Evolutionary conservation across 2,113 vertebrate species (phyloP), one percentile per base, ranked within the genome.

Genomic region (Albula goreensis): DNA sequence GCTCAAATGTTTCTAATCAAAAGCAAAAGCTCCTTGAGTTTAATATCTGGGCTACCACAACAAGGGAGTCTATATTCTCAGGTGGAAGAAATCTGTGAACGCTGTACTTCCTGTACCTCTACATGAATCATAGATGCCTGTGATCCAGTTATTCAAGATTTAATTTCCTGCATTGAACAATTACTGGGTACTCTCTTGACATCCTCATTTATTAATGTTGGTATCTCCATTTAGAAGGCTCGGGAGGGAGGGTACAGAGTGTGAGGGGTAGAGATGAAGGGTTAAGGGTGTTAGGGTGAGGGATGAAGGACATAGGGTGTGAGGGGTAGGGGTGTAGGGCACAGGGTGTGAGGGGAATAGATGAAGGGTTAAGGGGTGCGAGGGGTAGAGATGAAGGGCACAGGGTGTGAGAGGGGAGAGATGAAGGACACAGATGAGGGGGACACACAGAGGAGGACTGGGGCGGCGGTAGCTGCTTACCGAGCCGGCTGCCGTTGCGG

Each of bases 401-500:
- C 17, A 41, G 77, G 7, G 56, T 12, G 56, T 15, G 56, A 56
- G 12, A 49, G 15, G 0, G 56, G 49, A 0, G 41, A 25, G 3
- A 12, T 56, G 53, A 56, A 12, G 53, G 53, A 41, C 31, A 56
- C 53, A 56, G 79, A 7, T 51, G 49, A 31, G 48, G 49, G 41
- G 41, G 53, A 56, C 7, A 41, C 31, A 41, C 31, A 41, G 31
- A 41, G 31, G 31, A 41, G 31, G 31, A 41, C 31, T 41, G 53
- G 6, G 60, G 53, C 13, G 74, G 74, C 0, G 86, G 83, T 0
- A 41, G 3, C 22, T 70, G 87, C 93, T 97, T 95, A 99, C 98
- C 98, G 89, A 99, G 95, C 93, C 97, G 96, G 93, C 97, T 97
- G 89, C 97, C 97, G 88, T 99, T 98, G 90, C 97, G 97, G 87